Evolutionary conservation across 2,888 invertebrate genomes (phyloP).

Genomic region (Rotaria sp.): DNA sequence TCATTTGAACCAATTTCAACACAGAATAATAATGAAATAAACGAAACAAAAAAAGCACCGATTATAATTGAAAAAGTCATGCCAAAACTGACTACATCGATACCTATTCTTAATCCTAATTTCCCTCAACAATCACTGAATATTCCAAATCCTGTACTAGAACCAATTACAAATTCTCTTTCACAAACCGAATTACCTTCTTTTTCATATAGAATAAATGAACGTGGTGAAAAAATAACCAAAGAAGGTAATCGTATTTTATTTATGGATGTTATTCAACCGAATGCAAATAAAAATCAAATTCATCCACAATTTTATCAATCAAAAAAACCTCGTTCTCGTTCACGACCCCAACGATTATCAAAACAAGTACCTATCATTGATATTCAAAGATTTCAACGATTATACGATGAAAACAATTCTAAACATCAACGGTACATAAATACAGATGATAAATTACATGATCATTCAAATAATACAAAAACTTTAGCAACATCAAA

Average conservation of each 20-base stretch:
- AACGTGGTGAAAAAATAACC: not conserved
- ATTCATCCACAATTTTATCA: not conserved
- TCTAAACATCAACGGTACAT: not conserved
- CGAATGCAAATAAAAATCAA: not conserved
- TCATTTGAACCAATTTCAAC: not conserved
- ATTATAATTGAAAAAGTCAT: not conserved
- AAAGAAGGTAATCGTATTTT: conserved; percentile 2
- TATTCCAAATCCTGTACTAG: not conserved
- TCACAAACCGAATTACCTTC: not conserved
- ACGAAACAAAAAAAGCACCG: not conserved
- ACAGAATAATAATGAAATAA: not conserved
- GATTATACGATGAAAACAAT: not conserved
- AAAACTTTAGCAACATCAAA: not conserved
- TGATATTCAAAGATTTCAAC: not conserved
- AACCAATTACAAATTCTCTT: not conserved
- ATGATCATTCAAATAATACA: not conserved
- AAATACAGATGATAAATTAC: not conserved
- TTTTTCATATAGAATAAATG: not conserved
- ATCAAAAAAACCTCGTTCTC: not conserved
- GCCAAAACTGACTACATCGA: no score
- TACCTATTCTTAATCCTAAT: not conserved
- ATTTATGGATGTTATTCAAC: not conserved
- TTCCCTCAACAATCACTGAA: not conserved
- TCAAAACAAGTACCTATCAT: not conserved
- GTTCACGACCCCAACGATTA: not conserved